These are phyloP conservation scores for Rynchops niger DNA, from an alignment of 2,113 vertebrate genomes.

Conservation along the genomic window DNA sequence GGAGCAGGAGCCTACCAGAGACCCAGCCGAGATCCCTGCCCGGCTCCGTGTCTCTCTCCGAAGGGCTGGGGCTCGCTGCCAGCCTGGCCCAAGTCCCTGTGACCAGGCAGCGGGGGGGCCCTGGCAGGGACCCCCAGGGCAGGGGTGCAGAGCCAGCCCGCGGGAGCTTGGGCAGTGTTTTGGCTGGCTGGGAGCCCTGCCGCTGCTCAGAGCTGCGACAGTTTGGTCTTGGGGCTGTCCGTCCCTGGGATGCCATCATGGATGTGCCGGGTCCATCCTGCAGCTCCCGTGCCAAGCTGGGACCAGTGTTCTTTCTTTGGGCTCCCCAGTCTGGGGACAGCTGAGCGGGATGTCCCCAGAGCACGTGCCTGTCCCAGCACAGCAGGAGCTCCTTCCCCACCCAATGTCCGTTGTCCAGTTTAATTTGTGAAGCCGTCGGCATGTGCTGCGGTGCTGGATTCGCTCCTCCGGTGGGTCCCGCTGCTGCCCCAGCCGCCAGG, in stretches of 20 bases:
- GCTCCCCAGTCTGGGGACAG: neutral
- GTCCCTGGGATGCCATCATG: fast-evolving
- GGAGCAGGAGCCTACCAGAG: neutral
- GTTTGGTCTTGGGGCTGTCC: fast-evolving
- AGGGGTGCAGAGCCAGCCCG: fast-evolving
- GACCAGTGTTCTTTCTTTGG: neutral
- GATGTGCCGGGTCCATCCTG: fast-evolving
- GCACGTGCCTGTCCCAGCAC: fast-evolving
- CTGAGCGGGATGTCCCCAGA: too few relatives aligned
- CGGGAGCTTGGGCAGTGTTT: fast-evolving
- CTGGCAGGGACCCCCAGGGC: fast-evolving
- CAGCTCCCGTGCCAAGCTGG: neutral
- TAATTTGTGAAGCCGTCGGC: neutral
- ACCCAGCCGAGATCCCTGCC: neutral
- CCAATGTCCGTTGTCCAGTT: neutral
- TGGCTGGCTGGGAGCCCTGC: fast-evolving
- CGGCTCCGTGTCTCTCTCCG: neutral
- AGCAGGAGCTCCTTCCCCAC: neutral
- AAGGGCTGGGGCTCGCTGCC: neutral
- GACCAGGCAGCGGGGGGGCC: neutral
- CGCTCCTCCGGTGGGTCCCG: fast-evolving
- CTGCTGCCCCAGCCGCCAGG: neutral
- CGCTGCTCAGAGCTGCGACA: fast-evolving
- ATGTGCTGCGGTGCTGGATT: fast-evolving
- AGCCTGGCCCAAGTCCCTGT: neutral